These are phyloP conservation scores for Meta bourneti DNA, from an alignment of 2,888 invertebrate species.

Conservation along the genomic window DNA sequence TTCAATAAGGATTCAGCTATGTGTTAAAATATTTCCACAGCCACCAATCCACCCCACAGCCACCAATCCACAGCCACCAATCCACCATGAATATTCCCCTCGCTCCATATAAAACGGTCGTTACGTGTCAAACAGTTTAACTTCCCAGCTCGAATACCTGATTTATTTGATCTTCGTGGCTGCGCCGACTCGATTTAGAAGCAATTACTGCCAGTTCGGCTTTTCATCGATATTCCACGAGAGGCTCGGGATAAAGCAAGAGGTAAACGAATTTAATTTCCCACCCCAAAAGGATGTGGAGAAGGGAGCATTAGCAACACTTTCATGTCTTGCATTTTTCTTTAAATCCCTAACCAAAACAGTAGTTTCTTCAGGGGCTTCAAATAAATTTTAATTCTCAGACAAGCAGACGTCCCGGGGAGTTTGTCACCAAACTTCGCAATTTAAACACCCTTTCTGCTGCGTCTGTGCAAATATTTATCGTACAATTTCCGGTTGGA, in stretches of 20 bases:
- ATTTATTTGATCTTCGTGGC: not conserved
- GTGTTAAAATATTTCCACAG: not conserved
- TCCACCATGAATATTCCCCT: not conserved
- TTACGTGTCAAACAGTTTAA: not conserved
- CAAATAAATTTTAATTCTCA: slow-evolving; percentile 2
- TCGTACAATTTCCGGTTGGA: not conserved
- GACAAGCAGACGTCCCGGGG: not conserved
- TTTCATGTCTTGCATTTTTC: not conserved
- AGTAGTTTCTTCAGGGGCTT: not conserved
- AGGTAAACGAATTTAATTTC: not conserved
- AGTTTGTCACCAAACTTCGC: slow-evolving; percentile 5
- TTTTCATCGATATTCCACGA: not conserved
- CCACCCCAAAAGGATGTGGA: not conserved
- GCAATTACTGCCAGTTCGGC: not conserved
- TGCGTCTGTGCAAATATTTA: slow-evolving; percentile 25
- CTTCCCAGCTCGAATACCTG: not conserved
- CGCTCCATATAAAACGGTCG: not conserved
- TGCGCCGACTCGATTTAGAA: not conserved
- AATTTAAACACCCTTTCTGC: slow-evolving; percentile 12
- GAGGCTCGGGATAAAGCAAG: not conserved
- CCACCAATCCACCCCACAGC: not conserved
- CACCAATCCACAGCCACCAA: not conserved
- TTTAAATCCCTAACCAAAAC: slow-evolving; percentile 1
- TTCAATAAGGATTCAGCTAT: not conserved
- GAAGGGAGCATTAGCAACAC: not conserved